Conservation (phyloP, 2,888 invertebrate species). For the Rhamnusium bicolor region DNA sequence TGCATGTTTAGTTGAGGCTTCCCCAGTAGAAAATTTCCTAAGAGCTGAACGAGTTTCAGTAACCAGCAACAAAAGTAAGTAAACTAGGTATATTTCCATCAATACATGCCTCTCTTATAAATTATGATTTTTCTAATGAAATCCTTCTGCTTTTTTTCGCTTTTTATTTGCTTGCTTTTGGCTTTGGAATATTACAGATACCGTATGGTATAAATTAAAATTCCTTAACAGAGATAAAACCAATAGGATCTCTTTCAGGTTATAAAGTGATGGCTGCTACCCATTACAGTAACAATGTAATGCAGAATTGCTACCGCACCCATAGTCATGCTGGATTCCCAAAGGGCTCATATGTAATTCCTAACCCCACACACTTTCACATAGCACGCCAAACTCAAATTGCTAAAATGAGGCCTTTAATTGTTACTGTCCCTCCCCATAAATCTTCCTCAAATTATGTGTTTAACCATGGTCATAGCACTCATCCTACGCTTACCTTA, state of each 20-base stretch:
- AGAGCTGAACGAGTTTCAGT: conserved; percentile 61
- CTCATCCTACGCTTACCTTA: conserved; percentile 58
- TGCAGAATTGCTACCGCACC: conserved; percentile 63
- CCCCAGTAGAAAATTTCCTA: conserved; percentile 62
- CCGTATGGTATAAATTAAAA: conserved; percentile 39
- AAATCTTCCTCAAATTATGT: conserved; percentile 47
- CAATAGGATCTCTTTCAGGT: conserved; percentile 59
- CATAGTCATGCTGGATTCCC: conserved; percentile 67
- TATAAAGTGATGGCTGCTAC: conserved; percentile 36
- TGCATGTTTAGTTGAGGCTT: conserved; percentile 61
- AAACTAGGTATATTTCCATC: conserved; percentile 31
- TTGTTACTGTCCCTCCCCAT: conserved; percentile 55
- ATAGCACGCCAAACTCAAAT: conserved; percentile 62
- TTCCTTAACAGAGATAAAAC: conserved; percentile 37
- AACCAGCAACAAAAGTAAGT: conserved; percentile 63
- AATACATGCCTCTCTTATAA: not conserved
- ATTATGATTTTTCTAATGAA: not conserved
- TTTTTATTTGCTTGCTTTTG: conserved; percentile 20
- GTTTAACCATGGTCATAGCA: conserved; percentile 39
- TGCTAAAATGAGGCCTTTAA: conserved; percentile 60
- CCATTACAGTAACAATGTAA: conserved; percentile 23
- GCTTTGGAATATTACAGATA: conserved; percentile 47
- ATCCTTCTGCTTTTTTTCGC: not conserved
- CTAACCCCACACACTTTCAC: conserved; percentile 69
- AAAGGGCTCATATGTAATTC: conserved; percentile 66